Evolutionary conservation across 1,140 invertebrate genomes (phyloP).

Genomic region (Ruditapes philippinarum): DNA sequence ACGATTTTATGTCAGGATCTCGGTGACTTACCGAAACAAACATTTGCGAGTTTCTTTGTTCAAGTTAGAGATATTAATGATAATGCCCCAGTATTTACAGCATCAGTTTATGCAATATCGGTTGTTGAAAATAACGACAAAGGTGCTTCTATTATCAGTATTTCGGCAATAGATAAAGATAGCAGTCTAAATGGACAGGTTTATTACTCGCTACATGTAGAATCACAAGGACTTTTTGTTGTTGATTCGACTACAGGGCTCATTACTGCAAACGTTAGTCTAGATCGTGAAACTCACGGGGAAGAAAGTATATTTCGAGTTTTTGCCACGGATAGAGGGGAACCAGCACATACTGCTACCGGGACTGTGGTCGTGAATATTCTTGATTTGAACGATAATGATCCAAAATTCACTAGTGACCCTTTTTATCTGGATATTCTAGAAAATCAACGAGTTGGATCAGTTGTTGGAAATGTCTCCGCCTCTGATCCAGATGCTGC

Average conservation of each 20-base stretch:
- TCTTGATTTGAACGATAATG: conserved; percentile 62
- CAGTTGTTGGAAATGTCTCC: conserved; percentile 45
- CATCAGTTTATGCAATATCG: conserved; percentile 21
- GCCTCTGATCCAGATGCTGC: conserved; percentile 49
- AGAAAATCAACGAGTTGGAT: conserved; percentile 6
- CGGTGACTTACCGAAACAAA: conserved; percentile 42
- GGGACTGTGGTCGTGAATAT: conserved; percentile 54
- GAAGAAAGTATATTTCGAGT: conserved; percentile 49
- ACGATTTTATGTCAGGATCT: conserved; percentile 56
- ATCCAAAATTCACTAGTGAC: conserved; percentile 35
- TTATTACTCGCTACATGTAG: conserved; percentile 58
- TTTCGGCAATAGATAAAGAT: conserved; percentile 63
- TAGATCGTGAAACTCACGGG: conserved; percentile 54
- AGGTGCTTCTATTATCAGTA: conserved; percentile 29
- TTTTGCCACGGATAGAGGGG: conserved; percentile 44
- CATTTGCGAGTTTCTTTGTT: conserved; percentile 33
- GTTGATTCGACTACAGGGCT: conserved; percentile 31
- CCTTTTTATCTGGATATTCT: conserved; percentile 37
- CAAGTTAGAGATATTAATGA: conserved; percentile 63
- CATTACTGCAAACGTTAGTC: conserved; percentile 23
- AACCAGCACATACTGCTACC: conserved; percentile 20
- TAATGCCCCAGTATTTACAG: conserved; percentile 59
- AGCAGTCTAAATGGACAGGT: conserved; percentile 50
- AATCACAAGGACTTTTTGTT: conserved; percentile 35
- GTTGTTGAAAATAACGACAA: conserved; percentile 55